Base-by-base conservation (phyloP, 2,888 invertebrate species). In the Yponomeuta plumbellus region DNA sequence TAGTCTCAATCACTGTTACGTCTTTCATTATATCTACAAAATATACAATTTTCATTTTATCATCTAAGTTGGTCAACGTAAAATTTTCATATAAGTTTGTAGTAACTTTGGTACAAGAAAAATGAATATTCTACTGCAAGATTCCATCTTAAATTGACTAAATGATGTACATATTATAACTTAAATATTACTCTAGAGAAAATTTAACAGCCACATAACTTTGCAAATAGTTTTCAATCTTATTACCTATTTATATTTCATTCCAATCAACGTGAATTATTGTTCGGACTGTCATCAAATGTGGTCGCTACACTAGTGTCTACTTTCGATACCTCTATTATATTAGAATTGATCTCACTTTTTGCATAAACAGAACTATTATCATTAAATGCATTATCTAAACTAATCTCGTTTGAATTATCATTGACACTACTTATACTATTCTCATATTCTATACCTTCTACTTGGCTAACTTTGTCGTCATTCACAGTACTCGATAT, bases 281-380 rank as follows among this genome's bases (percentile, higher is more conserved):
- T 91, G 77, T 90, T 90, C 67, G 89, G 88, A 80, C 86, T 88
- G 70, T 85, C 79, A 71, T 88, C 83, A 72, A 83, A 83, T 67
- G 83, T 79, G 75, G 74, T 76, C 73, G 70, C 73, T 71, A 78
- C 67, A 76, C 76, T 80, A 67, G 77, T 78, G 68, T 83, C 80
- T 23, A 69, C 69, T 71, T 75, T 80, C 44, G 74, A 17, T 52
- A 52, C 73, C 69, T 86, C 84, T 71, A 85, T 82, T 66, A 85
- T 70, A 77, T 91, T 90, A 17, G 85, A 90, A 80, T 90, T 90
- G 56, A 88, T 90, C 79, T 88, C 90, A 77, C 85, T 83, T 72
- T 80, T 83, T 65, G 76, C 76, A 68, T 77, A 78, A 61, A 75
- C 70, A 40, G 57, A 57, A 67, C 77, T 78, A 71, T 80, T 72